Conservation (phyloP, 2,888 invertebrate genomes). For the Proisotoma minuta region DNA sequence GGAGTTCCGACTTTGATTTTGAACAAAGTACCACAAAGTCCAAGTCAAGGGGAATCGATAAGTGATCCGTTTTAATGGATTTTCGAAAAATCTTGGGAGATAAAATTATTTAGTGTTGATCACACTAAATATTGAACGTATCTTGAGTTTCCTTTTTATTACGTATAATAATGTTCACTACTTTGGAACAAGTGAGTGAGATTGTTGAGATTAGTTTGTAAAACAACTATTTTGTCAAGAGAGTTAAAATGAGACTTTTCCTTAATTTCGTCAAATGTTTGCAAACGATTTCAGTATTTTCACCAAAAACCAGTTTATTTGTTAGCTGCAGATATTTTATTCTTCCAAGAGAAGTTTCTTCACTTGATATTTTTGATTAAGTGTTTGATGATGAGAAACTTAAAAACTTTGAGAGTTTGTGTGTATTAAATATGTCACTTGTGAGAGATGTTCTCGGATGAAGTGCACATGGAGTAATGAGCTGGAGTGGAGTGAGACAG, state of each 20-base stretch:
- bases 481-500: conserved; percentile 26
- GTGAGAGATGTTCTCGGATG: background rate
- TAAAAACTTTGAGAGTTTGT: too few relatives aligned
- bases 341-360: too few relatives aligned
- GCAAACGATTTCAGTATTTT: background rate
- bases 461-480: conserved; percentile 37
- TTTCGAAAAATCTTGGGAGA: conserved; percentile 1
- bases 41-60: conserved; percentile 4
- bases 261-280: background rate
- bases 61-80: conserved; percentile 4
- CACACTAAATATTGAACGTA: background rate
- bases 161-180: background rate
- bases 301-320: too few relatives aligned
- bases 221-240: background rate
- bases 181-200: background rate
- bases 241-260: too few relatives aligned
- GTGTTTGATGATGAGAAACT: too few relatives aligned
- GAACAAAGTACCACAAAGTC: background rate
- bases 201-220: background rate
- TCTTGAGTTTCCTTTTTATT: background rate
- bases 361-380: too few relatives aligned
- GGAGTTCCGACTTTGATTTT: background rate
- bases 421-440: background rate
- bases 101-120: background rate
- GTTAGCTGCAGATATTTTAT: too few relatives aligned